Conservation (phyloP, 2,113 vertebrate genomes). For the Ammodramus savannarum region DNA sequence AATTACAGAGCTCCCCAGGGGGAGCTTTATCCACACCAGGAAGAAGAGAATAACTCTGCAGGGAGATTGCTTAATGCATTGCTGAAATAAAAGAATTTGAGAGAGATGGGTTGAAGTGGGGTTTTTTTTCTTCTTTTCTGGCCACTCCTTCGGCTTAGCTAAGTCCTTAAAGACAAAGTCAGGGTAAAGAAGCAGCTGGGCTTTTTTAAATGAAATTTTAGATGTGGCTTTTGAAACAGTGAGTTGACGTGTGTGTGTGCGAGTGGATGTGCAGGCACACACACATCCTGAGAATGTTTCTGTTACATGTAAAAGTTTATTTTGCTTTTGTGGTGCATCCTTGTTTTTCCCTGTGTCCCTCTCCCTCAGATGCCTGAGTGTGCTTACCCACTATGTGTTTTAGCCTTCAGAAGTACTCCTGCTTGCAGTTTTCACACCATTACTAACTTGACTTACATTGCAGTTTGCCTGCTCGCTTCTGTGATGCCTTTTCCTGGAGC, state of each 20-base stretch:
- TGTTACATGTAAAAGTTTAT: constrained; percentile 84
- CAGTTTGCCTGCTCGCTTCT: not conserved
- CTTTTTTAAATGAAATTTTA: constrained; percentile 94
- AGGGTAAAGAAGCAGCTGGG: constrained; percentile 85
- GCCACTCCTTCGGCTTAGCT: constrained; percentile 94
- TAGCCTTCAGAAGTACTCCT: constrained; percentile 60
- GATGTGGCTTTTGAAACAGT: constrained; percentile 86
- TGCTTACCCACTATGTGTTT: not conserved
- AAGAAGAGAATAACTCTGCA: constrained; percentile 98
- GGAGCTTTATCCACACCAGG: constrained; percentile 99
- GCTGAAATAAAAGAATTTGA: constrained; percentile 99
- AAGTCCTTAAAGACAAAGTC: constrained; percentile 89
- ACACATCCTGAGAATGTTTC: constrained; percentile 76
- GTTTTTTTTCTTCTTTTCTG: constrained; percentile 71
- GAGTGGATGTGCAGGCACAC: constrained; percentile 49
- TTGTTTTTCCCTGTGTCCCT: constrained; percentile 55
- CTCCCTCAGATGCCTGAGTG: not conserved
- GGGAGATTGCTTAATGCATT: constrained; percentile 99
- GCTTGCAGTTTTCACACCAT: not conserved
- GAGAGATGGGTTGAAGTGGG: constrained; percentile 93
- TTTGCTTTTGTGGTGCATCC: constrained; percentile 48
- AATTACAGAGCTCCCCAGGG: constrained; percentile 98
- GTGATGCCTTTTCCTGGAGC: not conserved
- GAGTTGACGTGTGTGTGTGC: constrained; percentile 67
- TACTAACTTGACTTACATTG: not conserved